These are phyloP conservation scores for Ectemnius continuus DNA, from an alignment of 2,888 invertebrate species.

Conservation along the genomic window DNA sequence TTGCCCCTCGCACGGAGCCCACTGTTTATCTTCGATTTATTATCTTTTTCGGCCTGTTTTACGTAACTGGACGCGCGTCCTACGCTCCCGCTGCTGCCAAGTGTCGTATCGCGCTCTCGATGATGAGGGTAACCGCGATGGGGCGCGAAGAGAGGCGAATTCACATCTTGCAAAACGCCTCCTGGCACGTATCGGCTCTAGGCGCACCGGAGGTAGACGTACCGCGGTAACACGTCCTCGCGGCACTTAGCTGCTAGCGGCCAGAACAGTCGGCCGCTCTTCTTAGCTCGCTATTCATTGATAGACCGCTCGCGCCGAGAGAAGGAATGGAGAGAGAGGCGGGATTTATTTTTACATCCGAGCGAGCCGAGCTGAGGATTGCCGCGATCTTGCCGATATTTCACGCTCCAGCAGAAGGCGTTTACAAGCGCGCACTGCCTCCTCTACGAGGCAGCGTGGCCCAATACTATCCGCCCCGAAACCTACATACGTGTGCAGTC, in stretches of 20 bases:
- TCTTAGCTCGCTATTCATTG: constrained; percentile 36
- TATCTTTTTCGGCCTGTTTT: constrained; percentile 45
- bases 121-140: constrained; percentile 51
- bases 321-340: constrained; percentile 22
- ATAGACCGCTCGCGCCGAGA: constrained; percentile 14
- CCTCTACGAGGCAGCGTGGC: background rate
- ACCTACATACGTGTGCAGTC: constrained; percentile 50
- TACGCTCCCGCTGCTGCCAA: constrained; percentile 31
- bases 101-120: constrained; percentile 39
- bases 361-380: constrained; percentile 26
- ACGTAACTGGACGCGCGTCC: constrained; percentile 55
- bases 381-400: constrained; percentile 11
- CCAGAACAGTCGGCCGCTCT: constrained; percentile 22
- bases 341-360: constrained; percentile 49
- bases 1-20: constrained; percentile 23
- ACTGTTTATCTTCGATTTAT: constrained; percentile 28
- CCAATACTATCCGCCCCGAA: constrained; percentile 3
- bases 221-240: constrained; percentile 37
- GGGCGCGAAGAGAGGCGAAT: constrained; percentile 44
- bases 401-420: constrained; percentile 11
- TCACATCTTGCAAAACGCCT: constrained; percentile 70
- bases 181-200: constrained; percentile 54
- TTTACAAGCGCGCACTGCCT: background rate
- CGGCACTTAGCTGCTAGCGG: constrained; percentile 38
- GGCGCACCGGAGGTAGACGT: constrained; percentile 22